Evolutionary conservation across 1,140 invertebrate genomes (phyloP).

Genomic region (Scaptomyza hsui): DNA sequence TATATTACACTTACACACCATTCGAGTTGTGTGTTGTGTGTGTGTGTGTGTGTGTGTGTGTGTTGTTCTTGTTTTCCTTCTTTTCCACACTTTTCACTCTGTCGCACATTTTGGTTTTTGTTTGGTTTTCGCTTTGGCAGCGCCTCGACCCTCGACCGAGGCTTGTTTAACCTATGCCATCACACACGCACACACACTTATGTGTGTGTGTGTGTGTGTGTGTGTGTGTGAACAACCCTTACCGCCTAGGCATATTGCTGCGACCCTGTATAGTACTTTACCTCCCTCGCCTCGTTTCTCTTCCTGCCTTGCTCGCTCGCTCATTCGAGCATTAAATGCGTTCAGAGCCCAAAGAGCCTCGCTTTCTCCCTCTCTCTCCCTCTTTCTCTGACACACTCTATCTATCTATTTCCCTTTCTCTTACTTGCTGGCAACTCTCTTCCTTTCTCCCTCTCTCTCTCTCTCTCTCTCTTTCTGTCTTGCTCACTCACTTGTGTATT

Average conservation of each 20-base stretch:
- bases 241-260: conserved; percentile 28
- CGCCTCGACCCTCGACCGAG: conserved; percentile 15
- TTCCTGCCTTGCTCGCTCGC: conserved; percentile 14
- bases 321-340: conserved; percentile 58
- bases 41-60: background rate
- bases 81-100: background rate
- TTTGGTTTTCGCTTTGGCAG: background rate
- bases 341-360: conserved; percentile 50
- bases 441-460: background rate
- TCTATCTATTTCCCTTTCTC: background rate
- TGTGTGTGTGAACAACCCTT: conserved; percentile 53
- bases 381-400: background rate
- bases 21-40: background rate
- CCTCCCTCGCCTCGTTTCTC: background rate
- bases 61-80: background rate
- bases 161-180: conserved; percentile 24
- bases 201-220: conserved; percentile 17
- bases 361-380: background rate
- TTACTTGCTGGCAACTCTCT: background rate
- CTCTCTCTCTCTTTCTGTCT: background rate
- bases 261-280: conserved; percentile 10
- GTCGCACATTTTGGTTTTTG: conserved; percentile 1
- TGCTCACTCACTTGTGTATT: background rate
- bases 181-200: conserved; percentile 17
- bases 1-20: background rate